phyloP scores from a whole-genome alignment of 2,888 invertebrate genomes.

The Dicycla oo region DNA sequence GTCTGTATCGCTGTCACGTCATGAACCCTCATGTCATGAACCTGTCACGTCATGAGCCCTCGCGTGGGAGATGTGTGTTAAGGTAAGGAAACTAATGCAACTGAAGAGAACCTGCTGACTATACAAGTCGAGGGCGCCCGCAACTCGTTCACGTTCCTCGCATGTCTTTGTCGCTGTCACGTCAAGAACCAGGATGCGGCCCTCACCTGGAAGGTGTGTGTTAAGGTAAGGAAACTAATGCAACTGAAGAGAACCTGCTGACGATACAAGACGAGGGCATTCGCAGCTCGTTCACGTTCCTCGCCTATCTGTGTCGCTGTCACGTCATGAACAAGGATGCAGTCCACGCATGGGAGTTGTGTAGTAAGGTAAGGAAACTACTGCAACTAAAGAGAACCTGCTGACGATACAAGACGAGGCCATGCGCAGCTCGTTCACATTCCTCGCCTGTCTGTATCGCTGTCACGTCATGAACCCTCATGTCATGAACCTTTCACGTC shows the following conservation, averaged over 20 bases:
- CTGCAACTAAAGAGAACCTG: neutral
- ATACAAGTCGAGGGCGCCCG: neutral
- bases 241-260: constrained; percentile 96
- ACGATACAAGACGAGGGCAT: constrained; percentile 96
- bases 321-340: constrained; percentile 98
- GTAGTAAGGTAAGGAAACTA: constrained; percentile 84
- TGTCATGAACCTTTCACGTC: too few species aligned
- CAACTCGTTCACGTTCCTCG: neutral
- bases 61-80: constrained; percentile 98
- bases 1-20: neutral
- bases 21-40: constrained; percentile 95
- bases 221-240: neutral
- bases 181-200: neutral
- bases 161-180: neutral
- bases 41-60: constrained; percentile 97
- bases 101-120: neutral
- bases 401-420: too few species aligned
- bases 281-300: constrained; percentile 95
- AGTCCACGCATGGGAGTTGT: constrained; percentile 98
- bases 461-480: too few species aligned
- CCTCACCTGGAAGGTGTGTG: neutral
- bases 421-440: neutral
- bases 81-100: constrained; percentile 70
- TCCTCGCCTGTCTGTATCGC: neutral
- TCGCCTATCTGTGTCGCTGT: constrained; percentile 96